These are phyloP conservation scores for Melanchra persicariae DNA, from an alignment of 2,888 invertebrate species.

Conservation along the genomic window DNA sequence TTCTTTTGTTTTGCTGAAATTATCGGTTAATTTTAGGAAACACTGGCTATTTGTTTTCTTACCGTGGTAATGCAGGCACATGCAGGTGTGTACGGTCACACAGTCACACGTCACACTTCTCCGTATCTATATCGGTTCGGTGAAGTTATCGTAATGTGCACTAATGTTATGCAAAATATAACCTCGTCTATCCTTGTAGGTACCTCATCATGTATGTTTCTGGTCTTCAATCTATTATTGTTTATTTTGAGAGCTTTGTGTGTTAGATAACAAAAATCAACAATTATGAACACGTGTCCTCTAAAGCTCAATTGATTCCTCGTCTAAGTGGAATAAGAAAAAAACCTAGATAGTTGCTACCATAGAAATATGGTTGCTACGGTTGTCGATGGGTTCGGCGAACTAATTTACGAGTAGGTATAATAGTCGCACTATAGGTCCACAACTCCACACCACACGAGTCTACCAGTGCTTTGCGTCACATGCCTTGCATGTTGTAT, in stretches of 20 bases:
- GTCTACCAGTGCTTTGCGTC: not conserved
- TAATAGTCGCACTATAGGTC: not conserved
- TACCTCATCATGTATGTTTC: not conserved
- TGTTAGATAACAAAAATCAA: not conserved
- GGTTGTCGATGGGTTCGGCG: not conserved
- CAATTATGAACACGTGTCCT: not conserved
- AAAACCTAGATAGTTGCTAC: not conserved
- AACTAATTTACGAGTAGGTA: not conserved
- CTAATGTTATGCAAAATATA: not conserved
- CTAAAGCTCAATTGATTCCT: not conserved
- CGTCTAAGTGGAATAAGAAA: not conserved
- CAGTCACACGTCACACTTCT: not conserved
- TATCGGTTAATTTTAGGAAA: not conserved
- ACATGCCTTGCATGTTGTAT: not conserved
- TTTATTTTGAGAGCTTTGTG: slow-evolving; percentile 8
- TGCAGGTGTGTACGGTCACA: not conserved
- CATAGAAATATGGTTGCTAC: too few relatives aligned
- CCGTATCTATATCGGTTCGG: slow-evolving; percentile 6
- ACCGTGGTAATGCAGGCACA: slow-evolving; percentile 28
- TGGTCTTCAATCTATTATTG: not conserved
- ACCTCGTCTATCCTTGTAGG: not conserved
- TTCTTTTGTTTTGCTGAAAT: too few relatives aligned
- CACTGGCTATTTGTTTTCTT: slow-evolving; percentile 4
- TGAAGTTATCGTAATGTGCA: slow-evolving; percentile 3
- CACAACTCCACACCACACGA: slow-evolving; percentile 10